Evolutionary conservation across 2,888 invertebrate genomes (phyloP).

Genomic region (Electrophaes corylata): DNA sequence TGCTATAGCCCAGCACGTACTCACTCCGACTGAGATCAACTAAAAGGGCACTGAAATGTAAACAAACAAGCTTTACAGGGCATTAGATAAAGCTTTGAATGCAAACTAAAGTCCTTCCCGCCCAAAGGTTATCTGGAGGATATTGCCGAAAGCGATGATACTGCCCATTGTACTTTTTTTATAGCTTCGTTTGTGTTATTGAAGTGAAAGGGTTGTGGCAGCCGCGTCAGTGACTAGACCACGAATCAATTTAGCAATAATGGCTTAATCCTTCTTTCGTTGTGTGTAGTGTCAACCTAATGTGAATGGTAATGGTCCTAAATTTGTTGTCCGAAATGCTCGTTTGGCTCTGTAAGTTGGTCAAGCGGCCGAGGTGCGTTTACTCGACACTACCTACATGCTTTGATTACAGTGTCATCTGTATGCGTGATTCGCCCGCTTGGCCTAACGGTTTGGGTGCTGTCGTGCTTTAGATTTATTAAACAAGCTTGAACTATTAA

Average conservation of each 20-base stretch:
- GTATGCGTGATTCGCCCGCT: slow-evolving; percentile 53
- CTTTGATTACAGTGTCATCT: slow-evolving; percentile 55
- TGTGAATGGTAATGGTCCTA: slow-evolving; percentile 70
- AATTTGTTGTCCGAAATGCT: slow-evolving; percentile 60
- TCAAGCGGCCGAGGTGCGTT: slow-evolving; percentile 63
- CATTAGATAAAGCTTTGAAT: slow-evolving; percentile 35
- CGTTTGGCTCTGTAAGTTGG: slow-evolving; percentile 69
- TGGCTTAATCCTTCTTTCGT: slow-evolving; percentile 54
- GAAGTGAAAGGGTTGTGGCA: neutral
- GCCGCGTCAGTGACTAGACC: slow-evolving; percentile 7
- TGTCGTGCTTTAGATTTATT: slow-evolving; percentile 2
- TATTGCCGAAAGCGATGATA: neutral
- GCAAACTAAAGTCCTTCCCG: neutral
- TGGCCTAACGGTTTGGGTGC: slow-evolving; percentile 29
- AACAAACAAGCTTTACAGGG: slow-evolving; percentile 40
- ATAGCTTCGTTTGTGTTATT: neutral
- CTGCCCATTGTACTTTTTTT: neutral
- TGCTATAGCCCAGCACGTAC: slow-evolving; percentile 47
- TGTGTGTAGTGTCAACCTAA: slow-evolving; percentile 37
- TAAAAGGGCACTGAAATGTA: slow-evolving; percentile 37
- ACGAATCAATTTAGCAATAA: slow-evolving; percentile 48
- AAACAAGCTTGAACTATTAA: slow-evolving; percentile 7
- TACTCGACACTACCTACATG: slow-evolving; percentile 34
- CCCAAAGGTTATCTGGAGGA: neutral
- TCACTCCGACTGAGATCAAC: slow-evolving; percentile 30